Evolutionary conservation across 2,888 invertebrate species (phyloP).

Genomic region (Euplagia quadripunctaria): DNA sequence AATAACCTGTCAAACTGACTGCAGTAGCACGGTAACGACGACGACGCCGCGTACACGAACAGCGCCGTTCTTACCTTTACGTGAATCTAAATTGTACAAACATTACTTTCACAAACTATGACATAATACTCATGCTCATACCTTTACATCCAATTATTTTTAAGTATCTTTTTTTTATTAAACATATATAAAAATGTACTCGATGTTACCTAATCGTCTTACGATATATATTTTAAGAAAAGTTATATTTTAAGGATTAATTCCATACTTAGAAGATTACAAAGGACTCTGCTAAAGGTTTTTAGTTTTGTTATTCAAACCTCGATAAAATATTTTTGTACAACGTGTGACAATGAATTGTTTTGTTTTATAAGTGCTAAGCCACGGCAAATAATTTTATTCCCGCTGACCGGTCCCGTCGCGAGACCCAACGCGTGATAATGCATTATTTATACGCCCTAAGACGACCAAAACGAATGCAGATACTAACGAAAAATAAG

Average conservation of each 20-base stretch:
- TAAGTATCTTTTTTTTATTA: background rate
- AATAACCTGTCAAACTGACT: conserved; percentile 25
- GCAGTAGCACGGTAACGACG: conserved; percentile 37
- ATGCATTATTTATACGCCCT: conserved; percentile 86
- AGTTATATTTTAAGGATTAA: background rate
- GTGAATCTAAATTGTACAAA: conserved; percentile 4
- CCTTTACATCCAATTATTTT: conserved; percentile 4
- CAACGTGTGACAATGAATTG: conserved; percentile 49
- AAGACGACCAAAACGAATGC: conserved; percentile 84
- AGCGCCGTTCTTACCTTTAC: conserved; percentile 24
- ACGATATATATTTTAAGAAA: background rate
- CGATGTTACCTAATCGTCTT: background rate
- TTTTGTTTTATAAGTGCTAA: conserved; percentile 67
- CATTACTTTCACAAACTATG: conserved; percentile 4
- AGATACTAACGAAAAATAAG: conserved; percentile 84
- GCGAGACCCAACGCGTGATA: conserved; percentile 80
- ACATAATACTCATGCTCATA: conserved; percentile 2
- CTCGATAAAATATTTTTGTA: conserved; percentile 46
- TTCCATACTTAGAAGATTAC: conserved; percentile 19
- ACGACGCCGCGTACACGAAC: conserved; percentile 28
- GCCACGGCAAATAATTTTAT: conserved; percentile 77
- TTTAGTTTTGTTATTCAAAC: conserved; percentile 28
- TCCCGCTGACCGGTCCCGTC: conserved; percentile 64
- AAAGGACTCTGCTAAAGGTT: conserved; percentile 12
- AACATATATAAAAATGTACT: background rate